A percentile compares a stretch with the other conserved stretches of the same genome.
Conservation (phyloP, 64 coral and sea anemone species). For the Stichodactyla helianthus region DNA sequence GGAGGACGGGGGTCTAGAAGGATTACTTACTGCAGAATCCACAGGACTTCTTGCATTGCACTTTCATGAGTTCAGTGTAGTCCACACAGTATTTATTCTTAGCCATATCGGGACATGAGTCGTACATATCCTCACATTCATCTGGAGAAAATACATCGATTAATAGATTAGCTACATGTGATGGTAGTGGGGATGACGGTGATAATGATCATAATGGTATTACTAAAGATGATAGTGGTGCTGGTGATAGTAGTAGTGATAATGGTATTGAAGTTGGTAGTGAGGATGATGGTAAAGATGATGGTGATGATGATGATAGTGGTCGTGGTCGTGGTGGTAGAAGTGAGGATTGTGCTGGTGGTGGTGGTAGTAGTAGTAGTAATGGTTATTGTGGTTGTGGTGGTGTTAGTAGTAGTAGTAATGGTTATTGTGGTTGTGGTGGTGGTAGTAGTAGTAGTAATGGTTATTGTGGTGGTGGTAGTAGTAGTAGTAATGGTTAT, state of each 20-base stretch:
- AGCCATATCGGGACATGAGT: conserved; percentile 75
- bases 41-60: conserved; percentile 92
- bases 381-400: neutral
- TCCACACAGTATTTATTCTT: conserved; percentile 84
- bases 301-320: too few species aligned
- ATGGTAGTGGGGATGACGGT: neutral
- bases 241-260: too few species aligned
- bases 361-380: neutral
- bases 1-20: too few species aligned
- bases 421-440: neutral
- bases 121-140: conserved; percentile 89
- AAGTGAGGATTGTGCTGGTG: neutral
- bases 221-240: neutral
- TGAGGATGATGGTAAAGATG: neutral
- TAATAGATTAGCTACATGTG: neutral
- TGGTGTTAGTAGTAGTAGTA: too few species aligned
- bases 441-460: too few species aligned
- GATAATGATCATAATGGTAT: too few species aligned
- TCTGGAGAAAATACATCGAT: conserved; percentile 18
- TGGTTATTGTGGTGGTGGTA: neutral
- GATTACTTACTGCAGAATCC: conserved; percentile 74
- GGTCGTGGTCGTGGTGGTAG: too few species aligned
- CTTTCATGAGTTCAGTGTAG: conserved; percentile 54
- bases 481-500: too few species aligned
- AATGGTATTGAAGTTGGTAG: neutral